Base-by-base conservation (phyloP, 2,888 invertebrate species). In the Aleiodes testaceus region DNA sequence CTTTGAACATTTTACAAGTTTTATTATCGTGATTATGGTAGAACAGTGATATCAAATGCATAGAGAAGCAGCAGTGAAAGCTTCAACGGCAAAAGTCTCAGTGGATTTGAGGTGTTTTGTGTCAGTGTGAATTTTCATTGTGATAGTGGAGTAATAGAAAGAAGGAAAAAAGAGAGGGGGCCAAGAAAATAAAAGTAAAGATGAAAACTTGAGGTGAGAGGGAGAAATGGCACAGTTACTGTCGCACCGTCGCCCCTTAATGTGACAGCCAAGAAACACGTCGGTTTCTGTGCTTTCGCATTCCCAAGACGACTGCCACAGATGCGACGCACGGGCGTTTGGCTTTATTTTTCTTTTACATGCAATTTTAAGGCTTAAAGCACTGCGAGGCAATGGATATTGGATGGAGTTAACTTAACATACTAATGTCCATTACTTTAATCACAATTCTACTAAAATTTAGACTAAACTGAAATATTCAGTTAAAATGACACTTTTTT, bases 241-340 rank as follows among this genome's bases (percentile, higher is more conserved):
- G 75, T 78, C 75, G 75, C 20, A 76, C 82, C 80, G 82, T 81
- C 81, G 79, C 22, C 63, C 45, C 22, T 77, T 84, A 83, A 84
- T 81, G 82, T 82, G 84, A 82, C 84, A 82, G 82, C 71, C 74
- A 77, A 79, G 82, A 79, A 84, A 83, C 52, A 67, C 64, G 26
- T 68, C 49, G 61, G 30, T 59, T 45, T 59, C 42, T 14, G 44
- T 44, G 67, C 61, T 47, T 45, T 67, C 50, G 47, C 26, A 36
- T 45, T 53, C 63, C 67, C 49, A 45, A 30, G 30, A 69, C 63
- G 50, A 47, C 66, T 52, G 30, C 50, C 44, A 26, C 50, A 69
- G 61, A 68, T 55, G 47, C 65, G 16, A 44, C 55, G 36, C 18
- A 30, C 16, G 49, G 7, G 30, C 47, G 20, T 26, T 67, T 67